phyloP scores from a whole-genome alignment of 2,888 invertebrate species.

The Sialis fuliginosa region DNA sequence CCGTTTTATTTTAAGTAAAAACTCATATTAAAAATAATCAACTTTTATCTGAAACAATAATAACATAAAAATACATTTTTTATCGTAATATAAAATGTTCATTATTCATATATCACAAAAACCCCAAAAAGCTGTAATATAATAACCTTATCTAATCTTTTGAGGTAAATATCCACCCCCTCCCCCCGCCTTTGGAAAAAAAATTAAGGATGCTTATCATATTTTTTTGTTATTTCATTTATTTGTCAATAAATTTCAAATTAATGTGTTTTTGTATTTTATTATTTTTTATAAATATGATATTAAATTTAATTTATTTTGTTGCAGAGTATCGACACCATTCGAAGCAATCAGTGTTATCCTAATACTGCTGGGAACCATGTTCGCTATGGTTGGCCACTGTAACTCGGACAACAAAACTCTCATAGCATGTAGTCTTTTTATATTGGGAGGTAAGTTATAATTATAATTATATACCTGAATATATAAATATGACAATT shows the following conservation, averaged over 20 bases:
- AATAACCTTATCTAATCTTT: too few species aligned
- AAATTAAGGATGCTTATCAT: too few species aligned
- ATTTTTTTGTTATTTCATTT: neutral
- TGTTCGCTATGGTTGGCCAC: constrained; percentile 37
- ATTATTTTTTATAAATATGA: neutral
- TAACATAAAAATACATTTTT: too few species aligned
- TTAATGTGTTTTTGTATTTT: neutral
- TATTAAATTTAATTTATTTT: constrained; percentile 10
- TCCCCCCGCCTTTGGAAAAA: too few species aligned
- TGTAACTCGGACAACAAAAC: constrained; percentile 42
- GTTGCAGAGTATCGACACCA: constrained; percentile 38
- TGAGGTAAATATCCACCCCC: too few species aligned
- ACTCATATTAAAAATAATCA: too few species aligned
- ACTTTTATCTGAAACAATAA: too few species aligned
- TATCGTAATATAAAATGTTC: too few species aligned
- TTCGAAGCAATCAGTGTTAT: constrained; percentile 34
- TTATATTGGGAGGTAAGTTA: constrained; percentile 37
- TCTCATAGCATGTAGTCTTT: constrained; percentile 38
- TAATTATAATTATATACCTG: neutral
- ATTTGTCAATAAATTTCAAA: neutral
- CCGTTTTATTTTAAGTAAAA: too few species aligned
- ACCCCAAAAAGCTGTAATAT: neutral
- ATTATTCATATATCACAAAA: too few species aligned
- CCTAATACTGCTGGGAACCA: constrained; percentile 31
- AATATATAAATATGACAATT: neutral